Conservation (phyloP, 2,797 vertebrate genomes). For the Tiaroga cobitis region DNA sequence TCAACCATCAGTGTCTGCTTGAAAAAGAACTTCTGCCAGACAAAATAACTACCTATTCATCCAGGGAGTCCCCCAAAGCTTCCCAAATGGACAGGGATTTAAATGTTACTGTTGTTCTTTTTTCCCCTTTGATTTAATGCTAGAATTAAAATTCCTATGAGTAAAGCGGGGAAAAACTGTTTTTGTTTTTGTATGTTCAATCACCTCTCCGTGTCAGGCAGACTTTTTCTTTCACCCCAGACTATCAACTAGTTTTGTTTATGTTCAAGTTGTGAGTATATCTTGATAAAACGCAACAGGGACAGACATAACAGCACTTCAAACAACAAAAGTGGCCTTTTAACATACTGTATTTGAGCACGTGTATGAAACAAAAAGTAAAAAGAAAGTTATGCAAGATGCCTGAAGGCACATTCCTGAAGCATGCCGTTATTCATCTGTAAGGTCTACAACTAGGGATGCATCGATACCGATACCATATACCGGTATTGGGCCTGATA, state of each 20-base stretch:
- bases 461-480: not conserved
- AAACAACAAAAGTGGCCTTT: not conserved
- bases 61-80: slow-evolving; percentile 48
- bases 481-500: not conserved
- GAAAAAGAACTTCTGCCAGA: slow-evolving; percentile 5
- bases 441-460: not conserved
- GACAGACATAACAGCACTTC: slow-evolving; percentile 20
- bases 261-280: not conserved
- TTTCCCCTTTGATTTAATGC: too few relatives aligned
- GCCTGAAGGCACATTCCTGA: not conserved
- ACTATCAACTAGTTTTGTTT: slow-evolving; percentile 37
- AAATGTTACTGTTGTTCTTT: not conserved
- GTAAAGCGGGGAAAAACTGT: not conserved
- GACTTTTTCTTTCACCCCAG: not conserved
- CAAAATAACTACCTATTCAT: slow-evolving; percentile 26
- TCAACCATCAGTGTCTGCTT: slow-evolving; percentile 36
- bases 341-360: not conserved
- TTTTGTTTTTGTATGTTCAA: not conserved
- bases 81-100: slow-evolving; percentile 6
- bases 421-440: not conserved
- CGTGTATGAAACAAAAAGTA: not conserved
- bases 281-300: not conserved
- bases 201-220: not conserved
- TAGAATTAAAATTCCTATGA: not conserved
- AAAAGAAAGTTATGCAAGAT: not conserved